A percentile compares a stretch with the other conserved stretches of the same genome.
Conservation (phyloP, 2,113 vertebrate genomes). For the Herpetotheres cachinnans region DNA sequence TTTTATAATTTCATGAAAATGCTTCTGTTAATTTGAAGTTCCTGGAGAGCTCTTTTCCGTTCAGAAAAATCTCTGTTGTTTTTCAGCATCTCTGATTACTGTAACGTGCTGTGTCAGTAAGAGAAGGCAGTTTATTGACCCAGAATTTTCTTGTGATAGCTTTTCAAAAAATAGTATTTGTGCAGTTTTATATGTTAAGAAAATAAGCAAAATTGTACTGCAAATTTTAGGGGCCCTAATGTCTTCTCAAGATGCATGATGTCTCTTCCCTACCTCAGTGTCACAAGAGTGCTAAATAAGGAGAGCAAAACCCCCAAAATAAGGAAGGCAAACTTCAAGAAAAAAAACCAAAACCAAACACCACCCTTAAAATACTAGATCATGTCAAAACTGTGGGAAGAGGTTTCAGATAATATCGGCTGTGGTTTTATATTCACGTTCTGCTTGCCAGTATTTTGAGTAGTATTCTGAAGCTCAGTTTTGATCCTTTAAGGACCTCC, state of each 20-base stretch:
- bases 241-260: not conserved
- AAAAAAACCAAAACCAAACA: not conserved
- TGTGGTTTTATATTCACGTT: not conserved
- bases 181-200: not conserved
- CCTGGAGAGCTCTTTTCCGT: not conserved
- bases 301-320: not conserved
- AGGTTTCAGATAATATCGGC: not conserved
- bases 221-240: not conserved
- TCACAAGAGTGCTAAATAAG: not conserved
- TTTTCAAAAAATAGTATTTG: not conserved
- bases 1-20: not conserved
- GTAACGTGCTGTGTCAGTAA: not conserved
- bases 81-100: not conserved
- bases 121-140: not conserved
- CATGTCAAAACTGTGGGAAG: not conserved
- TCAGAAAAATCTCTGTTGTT: not conserved
- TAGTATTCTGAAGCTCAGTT: not conserved
- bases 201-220: not conserved
- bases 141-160: not conserved
- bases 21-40: not conserved
- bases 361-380: not conserved
- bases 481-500: constrained; percentile 14
- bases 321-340: not conserved
- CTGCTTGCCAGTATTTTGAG: constrained; percentile 8
- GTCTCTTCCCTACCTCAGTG: not conserved